Evolutionary conservation across 2,113 vertebrate species (phyloP), one percentile per base, ranked within the genome.

Genomic region (Triplophysa siluroides): DNA sequence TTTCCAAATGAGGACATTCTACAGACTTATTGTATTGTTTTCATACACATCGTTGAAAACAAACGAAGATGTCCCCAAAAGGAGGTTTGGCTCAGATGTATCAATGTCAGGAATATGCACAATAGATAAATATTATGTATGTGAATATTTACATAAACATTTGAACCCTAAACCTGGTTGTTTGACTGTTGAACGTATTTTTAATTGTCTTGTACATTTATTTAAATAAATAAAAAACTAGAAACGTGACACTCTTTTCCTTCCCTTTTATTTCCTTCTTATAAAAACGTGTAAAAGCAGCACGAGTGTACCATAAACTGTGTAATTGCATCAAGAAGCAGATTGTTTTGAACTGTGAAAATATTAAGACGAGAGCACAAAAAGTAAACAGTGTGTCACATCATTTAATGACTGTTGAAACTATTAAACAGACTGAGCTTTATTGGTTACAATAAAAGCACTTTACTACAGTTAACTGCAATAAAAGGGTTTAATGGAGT

Each of bases 351-450:
- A 65, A 58, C 13, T 71, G 19, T 47, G n/a, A 1, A 23, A 24
- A 11, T 69, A 61, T 61, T 26, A 29, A n/a, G 10, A 60, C 14
- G 41, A 47, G 2, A 29, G 24, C 18, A 54, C 21, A 29, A 19
- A 29, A 58, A 21, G 8, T 3, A 76, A 54, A 67, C 65, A 11
- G 19, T 58, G 50, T 74, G 62, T 45, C 60, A 67, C 74, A 60
- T 66, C 56, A 19, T 72, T 72, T 58, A 61, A 63, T 60, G 19
- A 76, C 54, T 81, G 29, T 38, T 54, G 4, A 47, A 52, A 61
- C 24, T 64, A 7, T 72, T 58, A 58, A 58, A 72, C 54, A 29
- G 7, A 56, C 69, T 56, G 52, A 21, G 6, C 3, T 72, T 72
- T 58, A 72, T 23, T 72, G 19, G 29, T 58, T 58, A n/a, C 8